Conservation (phyloP, 2,797 vertebrate genomes). For the Parambassis ranga region DNA sequence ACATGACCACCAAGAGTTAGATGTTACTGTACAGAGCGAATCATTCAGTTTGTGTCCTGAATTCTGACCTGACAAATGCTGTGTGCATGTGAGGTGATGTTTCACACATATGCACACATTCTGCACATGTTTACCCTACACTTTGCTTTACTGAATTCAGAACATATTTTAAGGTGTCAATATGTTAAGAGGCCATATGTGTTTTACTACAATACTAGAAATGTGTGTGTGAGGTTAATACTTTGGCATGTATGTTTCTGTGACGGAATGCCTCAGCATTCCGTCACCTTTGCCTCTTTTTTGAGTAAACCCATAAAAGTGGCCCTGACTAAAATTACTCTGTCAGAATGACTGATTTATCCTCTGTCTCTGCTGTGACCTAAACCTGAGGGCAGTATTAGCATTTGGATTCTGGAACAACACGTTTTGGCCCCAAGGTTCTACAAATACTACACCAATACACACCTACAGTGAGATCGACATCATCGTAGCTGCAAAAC, state of each 20-base stretch:
- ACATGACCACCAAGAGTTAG: conserved; percentile 15
- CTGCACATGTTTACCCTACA: conserved; percentile 27
- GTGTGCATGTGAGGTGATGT: not conserved
- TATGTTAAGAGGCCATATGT: too few relatives aligned
- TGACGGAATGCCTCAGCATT: not conserved
- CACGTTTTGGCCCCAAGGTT: not conserved
- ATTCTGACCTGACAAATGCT: not conserved
- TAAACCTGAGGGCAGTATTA: not conserved
- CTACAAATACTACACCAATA: too few relatives aligned
- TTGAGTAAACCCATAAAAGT: conserved; percentile 2
- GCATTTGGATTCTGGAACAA: not conserved
- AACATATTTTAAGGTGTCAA: too few relatives aligned
- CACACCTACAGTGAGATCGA: too few relatives aligned
- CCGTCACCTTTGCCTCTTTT: not conserved
- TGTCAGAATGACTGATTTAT: conserved; percentile 26
- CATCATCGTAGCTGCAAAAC: not conserved
- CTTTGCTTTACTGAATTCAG: too few relatives aligned
- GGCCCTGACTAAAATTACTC: not conserved
- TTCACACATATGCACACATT: conserved; percentile 10
- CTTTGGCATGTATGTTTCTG: not conserved
- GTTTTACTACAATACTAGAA: too few relatives aligned
- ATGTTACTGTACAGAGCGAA: not conserved
- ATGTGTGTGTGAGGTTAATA: not conserved
- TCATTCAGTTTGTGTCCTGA: conserved; percentile 5
- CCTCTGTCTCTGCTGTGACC: not conserved